These are phyloP conservation scores for Bursaphelenchus okinawaensis DNA, from an alignment of 2,888 invertebrate genomes.

Conservation along the genomic window DNA sequence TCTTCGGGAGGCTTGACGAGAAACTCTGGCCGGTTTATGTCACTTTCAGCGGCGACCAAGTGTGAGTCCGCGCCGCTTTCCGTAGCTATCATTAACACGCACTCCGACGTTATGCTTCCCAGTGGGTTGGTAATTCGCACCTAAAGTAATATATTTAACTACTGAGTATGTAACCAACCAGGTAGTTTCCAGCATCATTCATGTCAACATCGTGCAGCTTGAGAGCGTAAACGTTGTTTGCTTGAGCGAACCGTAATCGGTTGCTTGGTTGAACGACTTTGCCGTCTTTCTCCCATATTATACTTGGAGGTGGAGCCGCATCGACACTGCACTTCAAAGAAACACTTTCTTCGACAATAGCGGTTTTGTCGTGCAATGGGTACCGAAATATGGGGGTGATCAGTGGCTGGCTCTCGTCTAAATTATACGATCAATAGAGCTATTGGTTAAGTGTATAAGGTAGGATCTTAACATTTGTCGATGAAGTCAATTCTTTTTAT, in stretches of 20 bases:
- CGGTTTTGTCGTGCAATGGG: slow-evolving; percentile 39
- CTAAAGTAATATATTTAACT: neutral
- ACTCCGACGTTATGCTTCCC: slow-evolving; percentile 41
- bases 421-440: too few species aligned
- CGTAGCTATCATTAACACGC: slow-evolving; percentile 43
- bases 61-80: slow-evolving; percentile 43
- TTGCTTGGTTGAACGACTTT: slow-evolving; percentile 32
- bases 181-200: slow-evolving; percentile 49
- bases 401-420: neutral
- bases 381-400: slow-evolving; percentile 17
- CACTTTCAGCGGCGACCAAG: slow-evolving; percentile 28
- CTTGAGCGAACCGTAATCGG: slow-evolving; percentile 33
- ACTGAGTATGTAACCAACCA: slow-evolving; percentile 21
- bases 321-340: slow-evolving; percentile 57
- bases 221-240: slow-evolving; percentile 36
- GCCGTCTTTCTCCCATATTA: slow-evolving; percentile 53
- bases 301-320: slow-evolving; percentile 58
- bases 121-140: slow-evolving; percentile 19
- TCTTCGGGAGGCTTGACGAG: slow-evolving; percentile 39
- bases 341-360: slow-evolving; percentile 38
- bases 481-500: too few species aligned
- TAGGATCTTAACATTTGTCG: too few species aligned
- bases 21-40: slow-evolving; percentile 30
- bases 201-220: slow-evolving; percentile 30
- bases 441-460: too few species aligned